These are phyloP conservation scores for Pristionchus entomophagus DNA, from an alignment of 2,888 invertebrate species.

Conservation along the genomic window DNA sequence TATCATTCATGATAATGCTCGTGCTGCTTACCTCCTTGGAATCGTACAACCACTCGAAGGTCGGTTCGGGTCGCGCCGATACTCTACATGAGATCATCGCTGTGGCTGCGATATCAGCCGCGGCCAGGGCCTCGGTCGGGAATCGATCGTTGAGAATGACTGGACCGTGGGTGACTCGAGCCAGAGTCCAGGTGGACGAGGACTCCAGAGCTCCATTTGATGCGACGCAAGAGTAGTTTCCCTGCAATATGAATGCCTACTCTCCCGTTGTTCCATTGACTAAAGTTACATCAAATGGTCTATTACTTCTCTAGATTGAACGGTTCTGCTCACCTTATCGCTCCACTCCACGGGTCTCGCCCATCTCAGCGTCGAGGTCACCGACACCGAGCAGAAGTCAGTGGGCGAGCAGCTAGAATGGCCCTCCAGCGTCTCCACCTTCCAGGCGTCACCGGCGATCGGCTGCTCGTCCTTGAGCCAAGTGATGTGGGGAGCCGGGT, in stretches of 20 bases:
- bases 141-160: constrained; percentile 68
- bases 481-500: constrained; percentile 66
- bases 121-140: constrained; percentile 64
- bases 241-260: constrained; percentile 77
- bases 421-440: constrained; percentile 30
- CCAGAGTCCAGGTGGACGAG: constrained; percentile 58
- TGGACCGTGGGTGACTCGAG: constrained; percentile 68
- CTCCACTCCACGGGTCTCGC: constrained; percentile 83
- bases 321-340: constrained; percentile 83
- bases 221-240: constrained; percentile 93
- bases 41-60: constrained; percentile 68
- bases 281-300: neutral
- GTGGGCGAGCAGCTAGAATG: constrained; percentile 57
- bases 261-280: no score
- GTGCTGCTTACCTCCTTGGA: constrained; percentile 50
- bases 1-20: no score
- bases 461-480: constrained; percentile 71
- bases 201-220: constrained; percentile 83
- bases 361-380: constrained; percentile 60
- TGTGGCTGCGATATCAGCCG: constrained; percentile 65
- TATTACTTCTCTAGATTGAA: neutral
- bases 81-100: constrained; percentile 62
- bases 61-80: constrained; percentile 72
- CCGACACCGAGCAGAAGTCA: constrained; percentile 62
- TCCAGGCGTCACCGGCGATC: constrained; percentile 48